Percentiles rank a stretch among this genome's conserved stretches.
Conservation (phyloP, 2,113 vertebrate species). For the Laticauda laticaudata region DNA sequence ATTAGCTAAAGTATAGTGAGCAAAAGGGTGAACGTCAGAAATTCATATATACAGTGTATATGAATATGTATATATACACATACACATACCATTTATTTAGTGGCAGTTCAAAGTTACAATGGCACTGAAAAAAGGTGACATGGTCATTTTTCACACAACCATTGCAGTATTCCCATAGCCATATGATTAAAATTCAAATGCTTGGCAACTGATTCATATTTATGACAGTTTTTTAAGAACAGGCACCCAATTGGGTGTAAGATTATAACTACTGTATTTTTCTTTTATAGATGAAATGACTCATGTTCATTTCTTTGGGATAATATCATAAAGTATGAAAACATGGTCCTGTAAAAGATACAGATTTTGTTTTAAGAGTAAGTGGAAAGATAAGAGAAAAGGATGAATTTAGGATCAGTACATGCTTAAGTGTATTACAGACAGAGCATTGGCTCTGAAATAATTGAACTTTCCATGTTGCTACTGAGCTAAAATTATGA, state of each 20-base stretch:
- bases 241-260: neutral
- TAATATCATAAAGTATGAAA: neutral
- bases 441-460: neutral
- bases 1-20: neutral
- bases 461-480: neutral
- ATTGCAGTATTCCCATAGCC: neutral
- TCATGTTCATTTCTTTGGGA: neutral
- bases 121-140: no score
- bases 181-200: neutral
- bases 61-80: no score
- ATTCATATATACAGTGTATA: neutral
- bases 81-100: neutral
- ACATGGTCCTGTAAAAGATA: neutral
- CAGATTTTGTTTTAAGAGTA: neutral
- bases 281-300: neutral
- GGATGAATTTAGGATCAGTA: neutral
- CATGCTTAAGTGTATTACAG: neutral
- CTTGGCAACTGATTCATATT: neutral
- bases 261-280: neutral
- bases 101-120: neutral
- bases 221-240: neutral
- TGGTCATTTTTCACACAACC: neutral
- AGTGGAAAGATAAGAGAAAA: neutral
- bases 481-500: neutral
- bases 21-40: neutral